phyloP scores from a whole-genome alignment of 1,140 invertebrate genomes.

The Orchestia grillus region DNA sequence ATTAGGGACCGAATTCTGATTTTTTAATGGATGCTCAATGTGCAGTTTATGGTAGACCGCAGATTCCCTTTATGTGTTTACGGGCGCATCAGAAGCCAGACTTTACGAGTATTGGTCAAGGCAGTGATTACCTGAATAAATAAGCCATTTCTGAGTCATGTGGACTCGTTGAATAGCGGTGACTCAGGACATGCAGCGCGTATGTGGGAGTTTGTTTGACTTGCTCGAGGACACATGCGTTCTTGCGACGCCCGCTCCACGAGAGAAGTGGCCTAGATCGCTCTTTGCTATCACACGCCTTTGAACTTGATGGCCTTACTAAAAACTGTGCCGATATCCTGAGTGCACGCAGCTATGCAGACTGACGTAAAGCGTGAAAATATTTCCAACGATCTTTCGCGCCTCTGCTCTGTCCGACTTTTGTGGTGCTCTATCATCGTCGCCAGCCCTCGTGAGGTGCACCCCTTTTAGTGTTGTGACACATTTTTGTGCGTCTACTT shows the following conservation, averaged over 20 bases:
- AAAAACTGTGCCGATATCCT: neutral
- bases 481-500: neutral
- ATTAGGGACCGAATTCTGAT: neutral
- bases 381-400: neutral
- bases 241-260: neutral
- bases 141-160: neutral
- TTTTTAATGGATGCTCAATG: neutral
- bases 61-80: neutral
- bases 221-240: neutral
- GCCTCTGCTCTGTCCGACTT: neutral
- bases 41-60: neutral
- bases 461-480: neutral
- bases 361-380: neutral
- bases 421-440: neutral
- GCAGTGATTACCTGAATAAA: neutral
- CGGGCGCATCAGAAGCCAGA: neutral
- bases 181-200: neutral
- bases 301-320: conserved; percentile 7
- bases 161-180: neutral
- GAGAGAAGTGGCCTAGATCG: neutral
- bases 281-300: neutral
- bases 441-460: neutral
- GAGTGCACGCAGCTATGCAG: neutral
- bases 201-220: neutral
- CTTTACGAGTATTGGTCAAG: neutral